Percentiles rank a stretch among this genome's conserved stretches.
Evolutionary conservation across 2,113 vertebrate species (phyloP).

Genomic region (Numida meleagris): DNA sequence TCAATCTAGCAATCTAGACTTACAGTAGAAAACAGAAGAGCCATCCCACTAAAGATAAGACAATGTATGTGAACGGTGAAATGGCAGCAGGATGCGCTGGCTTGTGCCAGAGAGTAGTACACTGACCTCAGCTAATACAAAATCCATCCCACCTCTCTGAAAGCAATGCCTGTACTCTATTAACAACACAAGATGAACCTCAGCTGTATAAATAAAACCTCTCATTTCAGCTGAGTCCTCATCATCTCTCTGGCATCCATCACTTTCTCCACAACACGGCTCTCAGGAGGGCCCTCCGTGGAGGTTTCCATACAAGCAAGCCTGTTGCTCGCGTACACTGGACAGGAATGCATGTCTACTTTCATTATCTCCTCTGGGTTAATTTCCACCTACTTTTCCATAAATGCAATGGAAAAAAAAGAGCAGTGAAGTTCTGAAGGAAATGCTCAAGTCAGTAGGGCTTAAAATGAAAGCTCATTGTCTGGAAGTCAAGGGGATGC

Average conservation of each 20-base stretch:
- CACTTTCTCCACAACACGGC: neutral
- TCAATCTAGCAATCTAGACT: neutral
- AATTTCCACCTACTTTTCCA: too few relatives aligned
- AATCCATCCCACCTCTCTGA: neutral
- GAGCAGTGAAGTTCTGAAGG: neutral
- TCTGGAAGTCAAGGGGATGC: neutral
- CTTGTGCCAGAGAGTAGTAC: neutral
- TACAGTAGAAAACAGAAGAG: neutral
- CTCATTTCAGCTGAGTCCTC: conserved; percentile 25
- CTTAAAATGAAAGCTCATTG: neutral
- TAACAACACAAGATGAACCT: conserved; percentile 58
- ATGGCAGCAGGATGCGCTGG: neutral
- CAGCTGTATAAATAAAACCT: conserved; percentile 61
- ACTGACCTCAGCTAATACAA: neutral
- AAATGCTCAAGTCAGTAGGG: neutral
- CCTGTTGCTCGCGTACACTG: neutral
- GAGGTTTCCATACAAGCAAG: neutral
- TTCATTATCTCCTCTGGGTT: conserved; percentile 22
- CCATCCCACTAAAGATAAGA: neutral
- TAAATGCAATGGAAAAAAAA: neutral
- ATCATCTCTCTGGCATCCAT: conserved; percentile 40
- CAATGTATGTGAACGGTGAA: neutral
- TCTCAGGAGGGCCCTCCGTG: neutral
- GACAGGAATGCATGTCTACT: neutral
- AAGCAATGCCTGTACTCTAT: conserved; percentile 24